Evolutionary conservation across 2,113 vertebrate genomes (phyloP).

Genomic region (Saccopteryx leptura): DNA sequence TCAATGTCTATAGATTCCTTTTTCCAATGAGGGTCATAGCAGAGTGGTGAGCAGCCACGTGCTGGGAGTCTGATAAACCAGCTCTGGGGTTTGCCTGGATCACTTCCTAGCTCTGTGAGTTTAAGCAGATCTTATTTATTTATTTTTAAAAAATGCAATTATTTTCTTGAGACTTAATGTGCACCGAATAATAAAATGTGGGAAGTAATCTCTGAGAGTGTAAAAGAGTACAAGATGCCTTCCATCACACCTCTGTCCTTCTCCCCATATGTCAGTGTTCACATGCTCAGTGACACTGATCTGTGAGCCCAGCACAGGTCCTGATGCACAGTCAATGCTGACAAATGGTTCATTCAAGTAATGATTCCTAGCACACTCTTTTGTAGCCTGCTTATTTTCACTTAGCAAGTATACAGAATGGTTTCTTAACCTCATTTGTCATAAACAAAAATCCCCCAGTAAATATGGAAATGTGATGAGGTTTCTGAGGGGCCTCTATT

Average conservation of each 20-base stretch:
- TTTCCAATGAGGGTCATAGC: neutral
- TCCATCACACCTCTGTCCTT: accelerated
- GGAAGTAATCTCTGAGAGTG: neutral
- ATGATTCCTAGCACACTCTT: neutral
- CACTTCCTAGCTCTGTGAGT: neutral
- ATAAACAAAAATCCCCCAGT: constrained; percentile 78
- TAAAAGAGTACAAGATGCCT: neutral
- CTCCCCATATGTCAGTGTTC: neutral
- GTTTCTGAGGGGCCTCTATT: constrained; percentile 79
- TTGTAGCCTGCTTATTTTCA: constrained; percentile 41
- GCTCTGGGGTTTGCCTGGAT: neutral
- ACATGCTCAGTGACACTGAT: neutral
- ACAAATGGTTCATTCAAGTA: neutral
- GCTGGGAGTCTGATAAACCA: neutral
- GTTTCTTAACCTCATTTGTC: constrained; percentile 72
- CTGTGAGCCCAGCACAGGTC: neutral
- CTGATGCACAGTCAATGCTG: neutral
- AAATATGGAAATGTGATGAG: constrained; percentile 76
- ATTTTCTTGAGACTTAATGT: neutral
- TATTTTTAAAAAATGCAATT: neutral
- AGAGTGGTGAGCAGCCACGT: no score
- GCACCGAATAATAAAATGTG: neutral
- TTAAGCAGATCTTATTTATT: neutral
- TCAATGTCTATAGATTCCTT: neutral
- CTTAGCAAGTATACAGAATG: constrained; percentile 60